Base-by-base conservation (phyloP, 2,113 vertebrate genomes). In the Centropus unirufus region DNA sequence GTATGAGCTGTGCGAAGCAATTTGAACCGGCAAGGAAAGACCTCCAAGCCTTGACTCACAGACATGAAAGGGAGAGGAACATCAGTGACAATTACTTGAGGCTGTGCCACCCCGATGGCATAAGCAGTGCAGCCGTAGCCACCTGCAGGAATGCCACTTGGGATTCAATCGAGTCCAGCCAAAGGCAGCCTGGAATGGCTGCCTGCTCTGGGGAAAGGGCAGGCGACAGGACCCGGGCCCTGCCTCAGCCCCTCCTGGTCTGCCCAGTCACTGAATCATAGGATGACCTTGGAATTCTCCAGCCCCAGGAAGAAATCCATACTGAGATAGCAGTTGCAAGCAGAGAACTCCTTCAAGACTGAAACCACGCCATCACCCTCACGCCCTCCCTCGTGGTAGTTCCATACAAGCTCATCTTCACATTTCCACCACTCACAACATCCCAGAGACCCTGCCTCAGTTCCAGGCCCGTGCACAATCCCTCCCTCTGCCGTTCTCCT, bases 81-180 rank as follows among this genome's bases (percentile, higher is more conserved):
- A 18, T 83, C 88, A 26, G 69, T 54, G 90, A 82, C 92, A 85
- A 94, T 86, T 54, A 15, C 49, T 80, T 90, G 93, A 90, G 88
- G 21, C 90, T 32, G 4, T 76, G 92, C 92, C 81, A 87, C 79
- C 72, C 88, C 86, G 95, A 96, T 92, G 88, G 95, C 77, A 93
- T 54, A 90, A 92, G 19, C 95, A 93, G 92, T 6, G 23, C 49
- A 49, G 69, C 29, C 67, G 26, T 13, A 8, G 22, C 36, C 82
- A 91, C 93, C 95, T 96, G 93, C 78, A 93, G 93, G 87, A 91
- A 87, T 89, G 90, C 11, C 13, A 47, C 81, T 27, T 70, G 81
- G 49, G 8, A 21, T 91, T 72, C 78, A 75, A 12, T 21, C 52
- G 23, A 29, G 32, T 52, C 78, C 74, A 69, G 72, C 40, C 69